phyloP scores from a whole-genome alignment of 2,113 vertebrate species.

The Pelobates fuscus region DNA sequence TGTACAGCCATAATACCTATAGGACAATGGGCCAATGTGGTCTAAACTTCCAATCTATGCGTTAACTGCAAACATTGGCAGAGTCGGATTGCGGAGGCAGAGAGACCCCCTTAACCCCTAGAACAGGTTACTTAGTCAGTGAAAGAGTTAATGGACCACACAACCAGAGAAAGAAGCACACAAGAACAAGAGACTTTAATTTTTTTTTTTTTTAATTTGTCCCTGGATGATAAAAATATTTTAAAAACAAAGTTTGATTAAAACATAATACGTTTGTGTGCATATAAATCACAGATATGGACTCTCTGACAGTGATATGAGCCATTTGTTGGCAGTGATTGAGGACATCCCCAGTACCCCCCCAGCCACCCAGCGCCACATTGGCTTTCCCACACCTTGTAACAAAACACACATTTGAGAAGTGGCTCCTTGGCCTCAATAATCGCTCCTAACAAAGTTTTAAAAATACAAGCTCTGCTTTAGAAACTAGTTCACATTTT shows the following conservation, averaged over 20 bases:
- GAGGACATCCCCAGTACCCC: background rate
- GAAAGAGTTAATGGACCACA: too few species aligned
- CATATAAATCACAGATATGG: background rate
- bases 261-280: background rate
- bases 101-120: too few species aligned
- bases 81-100: too few species aligned
- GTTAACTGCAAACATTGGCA: too few species aligned
- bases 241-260: constrained; percentile 7
- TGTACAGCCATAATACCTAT: too few species aligned
- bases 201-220: background rate
- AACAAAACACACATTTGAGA: background rate
- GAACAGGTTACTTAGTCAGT: too few species aligned
- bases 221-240: background rate
- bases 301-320: background rate
- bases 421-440: background rate
- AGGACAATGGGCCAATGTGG: too few species aligned
- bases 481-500: background rate
- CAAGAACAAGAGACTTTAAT: too few species aligned
- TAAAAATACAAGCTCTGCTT: background rate
- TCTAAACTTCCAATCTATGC: too few species aligned
- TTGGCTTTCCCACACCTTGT: too few species aligned
- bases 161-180: too few species aligned
- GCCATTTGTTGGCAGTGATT: background rate
- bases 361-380: background rate
- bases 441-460: background rate